These are phyloP conservation scores for Athetis lepigone DNA, from an alignment of 2,888 invertebrate genomes.

Conservation along the genomic window DNA sequence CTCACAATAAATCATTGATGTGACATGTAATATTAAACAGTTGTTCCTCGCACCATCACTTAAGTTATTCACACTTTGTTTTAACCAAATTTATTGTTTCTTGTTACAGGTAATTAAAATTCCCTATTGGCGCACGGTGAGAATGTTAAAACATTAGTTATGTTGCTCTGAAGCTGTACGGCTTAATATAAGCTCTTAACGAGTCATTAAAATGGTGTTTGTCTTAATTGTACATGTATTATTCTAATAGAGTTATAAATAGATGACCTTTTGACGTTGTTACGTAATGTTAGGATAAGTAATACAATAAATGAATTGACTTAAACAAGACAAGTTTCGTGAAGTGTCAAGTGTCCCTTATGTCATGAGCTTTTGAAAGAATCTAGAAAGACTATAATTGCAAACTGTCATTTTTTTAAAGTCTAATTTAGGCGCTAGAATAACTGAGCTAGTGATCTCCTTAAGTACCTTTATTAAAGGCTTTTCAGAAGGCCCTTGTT, in stretches of 20 bases:
- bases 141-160: slow-evolving; percentile 49
- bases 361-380: too few relatives aligned
- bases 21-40: slow-evolving; percentile 35
- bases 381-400: too few relatives aligned
- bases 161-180: slow-evolving; percentile 23
- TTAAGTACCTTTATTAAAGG: too few relatives aligned
- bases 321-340: too few relatives aligned
- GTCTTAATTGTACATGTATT: slow-evolving; percentile 29
- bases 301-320: not conserved
- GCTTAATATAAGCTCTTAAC: slow-evolving; percentile 27
- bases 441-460: too few relatives aligned
- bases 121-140: slow-evolving; percentile 44
- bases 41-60: slow-evolving; percentile 39
- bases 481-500: too few relatives aligned
- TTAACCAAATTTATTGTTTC: slow-evolving; percentile 61
- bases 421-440: too few relatives aligned
- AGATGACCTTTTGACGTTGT: slow-evolving; percentile 12
- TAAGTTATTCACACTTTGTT: slow-evolving; percentile 54
- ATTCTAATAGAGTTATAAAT: slow-evolving; percentile 26
- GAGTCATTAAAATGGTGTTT: slow-evolving; percentile 32
- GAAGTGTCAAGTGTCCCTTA: too few relatives aligned
- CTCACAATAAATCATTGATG: slow-evolving; percentile 24
- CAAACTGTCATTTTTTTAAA: too few relatives aligned
- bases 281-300: not conserved
- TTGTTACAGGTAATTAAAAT: slow-evolving; percentile 65